Base-by-base conservation (phyloP, 2,113 vertebrate species). In the Equus quagga region DNA sequence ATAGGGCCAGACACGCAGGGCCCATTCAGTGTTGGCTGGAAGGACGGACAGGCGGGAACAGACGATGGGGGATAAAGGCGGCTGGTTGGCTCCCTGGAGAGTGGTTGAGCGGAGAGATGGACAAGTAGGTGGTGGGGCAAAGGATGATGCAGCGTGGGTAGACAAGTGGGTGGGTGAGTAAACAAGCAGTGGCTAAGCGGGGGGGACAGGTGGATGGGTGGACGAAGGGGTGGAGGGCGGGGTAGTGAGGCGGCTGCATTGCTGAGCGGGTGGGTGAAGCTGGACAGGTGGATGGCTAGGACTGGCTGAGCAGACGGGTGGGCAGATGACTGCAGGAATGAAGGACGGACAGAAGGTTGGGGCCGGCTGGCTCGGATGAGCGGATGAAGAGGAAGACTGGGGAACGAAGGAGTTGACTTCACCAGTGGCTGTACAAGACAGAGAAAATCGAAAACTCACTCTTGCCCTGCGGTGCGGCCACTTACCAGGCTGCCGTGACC, bases 401-500 rank as follows among this genome's bases (percentile, higher is more conserved):
- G 28, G 10, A 49, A 70, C 3, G 8, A 14, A 49, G 13, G 33
- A 3, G 41, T 8, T 2, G 41, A 28, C 41, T 18, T 79, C 8
- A 65, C 26, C 3, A 8, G 65, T 21, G 92, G n/a, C 78, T 14
- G 72, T 49, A 81, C 2, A 8, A 6, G 44, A 95, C 87, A 82
- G 9, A 56, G 46, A 6, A 58, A 89, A 46, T 14, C 0, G 5
- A n/a, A 11, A 21, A 0, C 4, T 91, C 87, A 89, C 76, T 69
- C 56, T 46, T 0, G 85, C 54, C 89, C 96, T 60, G 21, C 14
- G 49, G 86, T 94, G 26, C 11, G 51, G 95, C 97, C 95, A 97
- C 98, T 98, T 97, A 99, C 97, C 97, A 33, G 36, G 17, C 94
- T 60, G 51, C 86, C 0, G 51, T 0, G 33, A 8, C 72, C 60